Percentiles rank a stretch among this genome's conserved stretches.
Conservation (phyloP, 2,113 vertebrate species). For the Saguinus midas region DNA sequence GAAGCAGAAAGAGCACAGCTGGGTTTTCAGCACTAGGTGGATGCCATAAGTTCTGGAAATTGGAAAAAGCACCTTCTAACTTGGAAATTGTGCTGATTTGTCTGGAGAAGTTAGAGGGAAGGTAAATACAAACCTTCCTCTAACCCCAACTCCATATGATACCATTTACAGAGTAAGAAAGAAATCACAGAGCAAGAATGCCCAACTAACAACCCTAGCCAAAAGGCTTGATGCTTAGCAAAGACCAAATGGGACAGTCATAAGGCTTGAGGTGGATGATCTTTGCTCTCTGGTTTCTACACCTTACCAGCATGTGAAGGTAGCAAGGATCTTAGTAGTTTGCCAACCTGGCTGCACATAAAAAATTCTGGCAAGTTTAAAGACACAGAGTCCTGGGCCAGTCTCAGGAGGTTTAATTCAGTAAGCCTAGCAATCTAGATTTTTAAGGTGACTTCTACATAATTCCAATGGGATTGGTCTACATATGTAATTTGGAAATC, state of each 20-base stretch:
- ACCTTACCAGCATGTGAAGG: not conserved
- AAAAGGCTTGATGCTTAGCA: not conserved
- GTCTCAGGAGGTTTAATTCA: not conserved
- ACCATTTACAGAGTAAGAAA: not conserved
- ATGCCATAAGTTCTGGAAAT: conserved; percentile 50
- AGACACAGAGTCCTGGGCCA: not conserved
- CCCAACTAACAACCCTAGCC: not conserved
- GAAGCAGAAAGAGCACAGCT: conserved; percentile 59
- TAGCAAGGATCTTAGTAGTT: not conserved
- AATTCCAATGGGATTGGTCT: not conserved
- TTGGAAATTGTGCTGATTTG: conserved; percentile 57
- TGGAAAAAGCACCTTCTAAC: conserved; percentile 49
- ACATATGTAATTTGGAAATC: not conserved
- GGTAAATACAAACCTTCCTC: conserved; percentile 27
- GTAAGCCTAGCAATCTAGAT: not conserved
- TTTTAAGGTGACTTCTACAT: not conserved
- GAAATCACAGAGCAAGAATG: not conserved
- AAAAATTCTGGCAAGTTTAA: not conserved
- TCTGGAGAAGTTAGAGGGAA: conserved; percentile 53
- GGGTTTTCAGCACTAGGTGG: conserved; percentile 64
- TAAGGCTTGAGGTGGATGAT: not conserved
- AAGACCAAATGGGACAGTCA: not conserved
- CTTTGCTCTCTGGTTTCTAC: not conserved
- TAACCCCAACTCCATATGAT: not conserved
- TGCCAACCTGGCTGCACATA: not conserved